phyloP scores from a whole-genome alignment of 2,113 vertebrate species.

The Ceyx cyanopectus region DNA sequence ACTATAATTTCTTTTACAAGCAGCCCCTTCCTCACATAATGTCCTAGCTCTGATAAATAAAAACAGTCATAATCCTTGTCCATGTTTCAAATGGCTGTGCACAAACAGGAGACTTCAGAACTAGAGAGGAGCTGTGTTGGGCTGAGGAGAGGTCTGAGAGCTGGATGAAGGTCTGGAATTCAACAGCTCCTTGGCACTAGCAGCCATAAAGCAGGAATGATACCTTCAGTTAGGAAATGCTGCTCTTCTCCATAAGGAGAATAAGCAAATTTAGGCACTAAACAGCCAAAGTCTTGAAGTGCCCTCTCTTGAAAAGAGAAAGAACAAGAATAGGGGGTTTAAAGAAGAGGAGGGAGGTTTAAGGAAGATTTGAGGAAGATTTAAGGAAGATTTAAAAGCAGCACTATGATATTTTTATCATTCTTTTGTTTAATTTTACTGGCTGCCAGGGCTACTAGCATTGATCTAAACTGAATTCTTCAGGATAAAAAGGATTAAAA shows the following conservation, averaged over 20 bases:
- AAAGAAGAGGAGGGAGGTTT: too few species aligned
- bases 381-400: not conserved
- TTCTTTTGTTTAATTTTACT: not conserved
- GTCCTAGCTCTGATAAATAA: slow-evolving; percentile 73
- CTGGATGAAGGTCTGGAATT: not conserved
- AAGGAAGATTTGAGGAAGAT: too few species aligned
- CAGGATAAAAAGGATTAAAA: not conserved
- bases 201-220: slow-evolving; percentile 14
- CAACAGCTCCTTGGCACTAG: slow-evolving; percentile 11
- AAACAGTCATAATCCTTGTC: slow-evolving; percentile 65
- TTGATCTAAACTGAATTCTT: not conserved
- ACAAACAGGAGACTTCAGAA: slow-evolving; percentile 65
- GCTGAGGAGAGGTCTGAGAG: not conserved
- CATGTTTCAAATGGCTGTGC: slow-evolving; percentile 51
- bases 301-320: not conserved
- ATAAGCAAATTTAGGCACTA: slow-evolving; percentile 9
- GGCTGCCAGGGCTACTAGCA: not conserved
- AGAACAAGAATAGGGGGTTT: not conserved
- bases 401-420: not conserved
- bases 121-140: slow-evolving; percentile 23
- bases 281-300: slow-evolving; percentile 27
- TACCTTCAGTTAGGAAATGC: not conserved
- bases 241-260: not conserved
- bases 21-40: slow-evolving; percentile 45
- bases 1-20: slow-evolving; percentile 74